Base-by-base conservation (phyloP, 2,797 vertebrate species). In the Crax fasciolata region DNA sequence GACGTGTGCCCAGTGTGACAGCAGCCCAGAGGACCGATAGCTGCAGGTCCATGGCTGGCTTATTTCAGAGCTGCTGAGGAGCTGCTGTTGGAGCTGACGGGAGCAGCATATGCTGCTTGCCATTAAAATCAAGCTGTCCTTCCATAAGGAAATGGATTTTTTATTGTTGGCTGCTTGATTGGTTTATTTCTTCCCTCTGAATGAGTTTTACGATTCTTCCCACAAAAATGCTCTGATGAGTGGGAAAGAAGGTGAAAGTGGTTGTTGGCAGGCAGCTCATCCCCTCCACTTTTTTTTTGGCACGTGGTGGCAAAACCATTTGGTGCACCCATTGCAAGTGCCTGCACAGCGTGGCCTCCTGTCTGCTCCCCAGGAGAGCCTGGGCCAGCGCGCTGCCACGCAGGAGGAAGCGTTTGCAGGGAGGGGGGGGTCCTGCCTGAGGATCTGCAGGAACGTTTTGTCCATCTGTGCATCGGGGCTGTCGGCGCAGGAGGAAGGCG, bases 141-240 rank as follows among this genome's bases (percentile, higher is more conserved):
- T 84, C 87, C 3, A 0, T 84, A 75, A 95, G 83, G 93, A 96
- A 90, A 86, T 61, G 41, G 5, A 7, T 1, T 86, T 18, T 94
- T 94, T 89, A 27, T 73, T 90, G 73, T 61, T 86, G 89, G 57
- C 89, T 81, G 85, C 57, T 93, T 23, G 18, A 19, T 92, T 94
- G 72, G 79, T 93, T 89, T 81, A 66, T 95, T 89, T 93, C 91
- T 93, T 96, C 52, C 70, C 27, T 70, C 14, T 21, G 52, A 91
- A 84, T 0, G 7, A 59, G 70, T 94, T 94, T 95, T 78, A 73
- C 6, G 38, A 79, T 79, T 86, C 73, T 92, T 91, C 70, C 88
- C 88, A 71, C 87, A 94, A 52, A 86, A 94, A 91, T 48, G 38
- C 66, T 95, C 66, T 63, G 46, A 35, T 67, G 89, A 90, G 70